These are phyloP conservation scores for Syngnathus acus DNA, from an alignment of 2,797 vertebrate genomes.

Conservation along the genomic window DNA sequence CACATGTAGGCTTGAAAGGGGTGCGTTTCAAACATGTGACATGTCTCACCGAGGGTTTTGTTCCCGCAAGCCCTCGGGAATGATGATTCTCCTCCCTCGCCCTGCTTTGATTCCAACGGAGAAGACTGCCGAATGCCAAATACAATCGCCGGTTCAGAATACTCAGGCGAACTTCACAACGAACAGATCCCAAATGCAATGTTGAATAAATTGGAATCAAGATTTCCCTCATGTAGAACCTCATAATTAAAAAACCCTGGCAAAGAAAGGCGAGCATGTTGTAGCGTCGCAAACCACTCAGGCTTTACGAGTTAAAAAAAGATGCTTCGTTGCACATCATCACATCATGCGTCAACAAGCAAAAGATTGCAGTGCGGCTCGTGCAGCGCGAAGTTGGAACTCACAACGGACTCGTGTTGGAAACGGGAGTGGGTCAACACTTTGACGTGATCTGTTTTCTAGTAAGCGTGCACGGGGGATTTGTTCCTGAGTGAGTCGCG, in stretches of 20 bases:
- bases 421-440: constrained; percentile 56
- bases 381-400: constrained; percentile 19
- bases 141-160: constrained; percentile 7
- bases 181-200: not conserved
- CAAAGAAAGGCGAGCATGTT: constrained; percentile 13
- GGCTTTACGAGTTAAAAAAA: constrained; percentile 24
- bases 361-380: not conserved
- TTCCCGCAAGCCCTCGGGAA: constrained; percentile 11
- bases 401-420: constrained; percentile 42
- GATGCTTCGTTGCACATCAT: constrained; percentile 27
- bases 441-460: constrained; percentile 59
- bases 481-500: constrained; percentile 50
- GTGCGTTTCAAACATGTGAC: constrained; percentile 15
- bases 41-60: constrained; percentile 11
- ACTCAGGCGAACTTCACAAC: not conserved
- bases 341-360: constrained; percentile 14
- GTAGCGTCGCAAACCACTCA: constrained; percentile 24
- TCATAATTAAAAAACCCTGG: constrained; percentile 18
- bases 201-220: constrained; percentile 3
- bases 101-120: constrained; percentile 16
- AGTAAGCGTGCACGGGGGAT: constrained; percentile 51
- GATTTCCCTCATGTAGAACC: constrained; percentile 14
- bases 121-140: constrained; percentile 13
- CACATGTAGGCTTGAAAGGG: constrained; percentile 25
- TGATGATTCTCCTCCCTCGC: constrained; percentile 2